Base-by-base conservation (phyloP, 2,888 invertebrate species). In the Argyresthia albistria region DNA sequence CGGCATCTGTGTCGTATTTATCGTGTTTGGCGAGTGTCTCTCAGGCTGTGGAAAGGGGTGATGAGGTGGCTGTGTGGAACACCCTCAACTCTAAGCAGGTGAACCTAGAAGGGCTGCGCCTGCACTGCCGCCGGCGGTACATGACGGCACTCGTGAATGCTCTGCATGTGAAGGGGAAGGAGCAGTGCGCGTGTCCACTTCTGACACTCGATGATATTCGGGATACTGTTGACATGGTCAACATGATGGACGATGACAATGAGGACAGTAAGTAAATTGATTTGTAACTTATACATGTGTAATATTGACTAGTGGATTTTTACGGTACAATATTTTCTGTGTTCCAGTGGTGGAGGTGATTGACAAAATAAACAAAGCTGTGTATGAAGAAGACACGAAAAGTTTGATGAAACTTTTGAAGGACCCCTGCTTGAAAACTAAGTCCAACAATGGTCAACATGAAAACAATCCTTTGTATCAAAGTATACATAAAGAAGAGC, bases 181-280 rank as follows among this genome's bases (percentile, higher is more conserved):
- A 80, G 52, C 67, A 78, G 25, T 82, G 86, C 59, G 75, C 80
- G 14, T 89, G 91, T 63, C 79, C 90, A 37, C 67, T 93, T 58
- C 74, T 93, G 16, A 92, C 92, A 1, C 89, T 92, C 56, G 88
- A 88, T 60, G 92, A 93, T 65, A 90, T 93, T 55, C 90, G 91
- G 62, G 90, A 91, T 56, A 88, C 90, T 51, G 80, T 93, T 49
- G 90, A 92, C 58, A 80, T 89, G 69, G 91, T 93, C 0, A 93
- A 93, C 65, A 72, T 88, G 57, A 88, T 89, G 58, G 89, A 90
- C 66, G 91, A 91, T 62, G 88, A 90, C 59, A 86, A 84, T 70
- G 89, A 91, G 60, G 87, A 86, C 66, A 66, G 88, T 88, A 71
- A 78, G 87, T 39, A 4, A 9, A 39, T 39, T 39, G 9, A 39